phyloP scores from a whole-genome alignment of 2,797 vertebrate species.

The Sarcophilus harrisii region DNA sequence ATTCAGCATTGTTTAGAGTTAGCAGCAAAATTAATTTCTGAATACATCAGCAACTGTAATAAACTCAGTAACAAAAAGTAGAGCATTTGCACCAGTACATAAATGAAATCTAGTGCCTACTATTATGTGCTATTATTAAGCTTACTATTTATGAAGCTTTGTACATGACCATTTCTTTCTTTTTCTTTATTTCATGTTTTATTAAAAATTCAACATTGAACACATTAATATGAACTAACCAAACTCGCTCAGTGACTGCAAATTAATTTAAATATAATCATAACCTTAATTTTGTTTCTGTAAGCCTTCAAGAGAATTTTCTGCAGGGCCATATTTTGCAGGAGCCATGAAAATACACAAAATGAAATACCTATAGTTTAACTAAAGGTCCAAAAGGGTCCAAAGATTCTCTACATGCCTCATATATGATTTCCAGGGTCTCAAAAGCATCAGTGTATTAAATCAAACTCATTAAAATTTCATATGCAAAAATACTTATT shows the following conservation, averaged over 20 bases:
- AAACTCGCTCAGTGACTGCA: neutral
- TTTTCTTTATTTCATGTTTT: neutral
- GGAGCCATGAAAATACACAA: neutral
- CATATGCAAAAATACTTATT: neutral
- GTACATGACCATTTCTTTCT: neutral
- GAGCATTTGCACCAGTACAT: neutral
- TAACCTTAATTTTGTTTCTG: neutral
- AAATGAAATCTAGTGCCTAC: slow-evolving; percentile 1
- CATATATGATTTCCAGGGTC: neutral
- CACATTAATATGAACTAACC: neutral
- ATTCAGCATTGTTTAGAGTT: slow-evolving; percentile 57
- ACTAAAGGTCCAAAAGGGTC: neutral
- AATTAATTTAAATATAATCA: neutral
- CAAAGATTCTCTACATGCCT: neutral
- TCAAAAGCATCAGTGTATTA: neutral
- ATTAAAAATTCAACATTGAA: neutral
- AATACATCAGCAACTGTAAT: slow-evolving; percentile 61
- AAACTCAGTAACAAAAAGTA: slow-evolving; percentile 46
- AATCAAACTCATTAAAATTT: neutral
- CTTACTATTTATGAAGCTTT: neutral
- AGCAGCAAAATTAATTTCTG: slow-evolving; percentile 66
- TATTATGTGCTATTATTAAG: neutral
- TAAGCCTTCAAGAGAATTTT: neutral
- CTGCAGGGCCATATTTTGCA: neutral
- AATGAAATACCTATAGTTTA: neutral